Evolutionary conservation across 1,140 invertebrate species (phyloP), one percentile per base, ranked within the genome.

Genomic region (Calliphora vicina): DNA sequence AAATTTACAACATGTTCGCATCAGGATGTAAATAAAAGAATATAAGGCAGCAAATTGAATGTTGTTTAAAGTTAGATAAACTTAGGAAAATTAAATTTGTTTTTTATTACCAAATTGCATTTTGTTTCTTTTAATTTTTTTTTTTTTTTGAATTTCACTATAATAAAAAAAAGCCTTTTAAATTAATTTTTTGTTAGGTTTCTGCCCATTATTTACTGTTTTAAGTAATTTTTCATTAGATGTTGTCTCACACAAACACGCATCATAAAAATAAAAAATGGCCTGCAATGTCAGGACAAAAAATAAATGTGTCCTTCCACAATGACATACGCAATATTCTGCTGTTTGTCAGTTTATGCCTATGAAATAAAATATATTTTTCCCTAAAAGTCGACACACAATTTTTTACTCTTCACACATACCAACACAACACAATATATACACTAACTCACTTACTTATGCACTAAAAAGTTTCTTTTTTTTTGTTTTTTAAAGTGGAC

Each of bases 151-250:
- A 35, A n/a, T n/a, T n/a, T 8, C 29, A 35, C 29, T 4, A 57
- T 57, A n/a, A n/a, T n/a, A n/a, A n/a, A n/a, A 15, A 10, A 57
- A 57, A 17, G 50, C 50, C 13, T 57, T 10, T 57, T n/a, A 57
- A 57, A 57, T 57, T 57, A 57, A 57, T 57, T 57, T n/a, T 57
- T 15, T 57, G 29, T 35, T 35, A 35, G 29, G 29, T 35, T 35
- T 35, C 8, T 8, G 23, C 23, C 67, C 6, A 26, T 72, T 13
- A 72, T 72, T 72, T 72, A 72, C 35, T 74, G 9, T 67, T 35
- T 76, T n/a, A 76, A 42, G 27, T 76, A 76, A 76, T 42, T 76
- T 76, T 76, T 76, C 73, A 76, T 76, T 76, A 35, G 15, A 76
- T 5, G 25, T 76, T 76, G 35, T 17, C 13, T 35, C 26, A 17